A percentile compares a stretch with the other conserved stretches of the same genome.
Evolutionary conservation across 1,140 invertebrate species (phyloP).

Genomic region (Cylas formicarius): DNA sequence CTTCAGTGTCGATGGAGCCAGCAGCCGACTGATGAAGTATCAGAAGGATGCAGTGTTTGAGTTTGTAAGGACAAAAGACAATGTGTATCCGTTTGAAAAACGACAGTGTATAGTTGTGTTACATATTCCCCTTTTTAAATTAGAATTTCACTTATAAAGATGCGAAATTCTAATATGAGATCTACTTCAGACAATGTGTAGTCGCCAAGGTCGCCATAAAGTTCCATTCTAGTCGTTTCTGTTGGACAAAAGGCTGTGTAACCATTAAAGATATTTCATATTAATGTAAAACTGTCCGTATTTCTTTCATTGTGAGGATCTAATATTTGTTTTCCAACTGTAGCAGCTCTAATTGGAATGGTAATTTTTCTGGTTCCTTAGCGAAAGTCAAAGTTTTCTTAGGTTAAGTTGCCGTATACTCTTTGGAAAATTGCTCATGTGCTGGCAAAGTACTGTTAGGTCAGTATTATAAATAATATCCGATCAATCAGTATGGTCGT

Average conservation of each 20-base stretch:
- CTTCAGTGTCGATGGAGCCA: conserved; percentile 51
- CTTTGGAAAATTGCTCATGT: no score
- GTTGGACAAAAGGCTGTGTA: conserved; percentile 32
- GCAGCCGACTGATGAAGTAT: conserved; percentile 46
- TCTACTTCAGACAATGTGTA: neutral
- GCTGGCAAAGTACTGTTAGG: neutral
- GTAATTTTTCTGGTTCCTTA: neutral
- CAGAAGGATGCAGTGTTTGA: conserved; percentile 49
- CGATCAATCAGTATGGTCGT: neutral
- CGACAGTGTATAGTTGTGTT: conserved; percentile 4
- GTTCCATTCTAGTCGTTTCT: conserved; percentile 27
- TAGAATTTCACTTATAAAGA: neutral
- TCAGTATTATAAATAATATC: conserved; percentile 1
- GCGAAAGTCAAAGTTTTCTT: no score
- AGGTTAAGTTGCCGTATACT: no score
- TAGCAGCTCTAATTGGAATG: conserved; percentile 3
- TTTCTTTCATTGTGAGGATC: neutral
- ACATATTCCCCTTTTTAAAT: no score
- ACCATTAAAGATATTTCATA: conserved; percentile 32
- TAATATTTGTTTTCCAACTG: neutral
- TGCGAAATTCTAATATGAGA: neutral
- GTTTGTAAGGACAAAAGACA: conserved; percentile 7
- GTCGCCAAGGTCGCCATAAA: conserved; percentile 21
- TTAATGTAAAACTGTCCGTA: conserved; percentile 7
- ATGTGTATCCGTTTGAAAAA: conserved; percentile 1